Conservation (phyloP, 2,113 vertebrate species). For the Chaetorhynchus papuensis region DNA sequence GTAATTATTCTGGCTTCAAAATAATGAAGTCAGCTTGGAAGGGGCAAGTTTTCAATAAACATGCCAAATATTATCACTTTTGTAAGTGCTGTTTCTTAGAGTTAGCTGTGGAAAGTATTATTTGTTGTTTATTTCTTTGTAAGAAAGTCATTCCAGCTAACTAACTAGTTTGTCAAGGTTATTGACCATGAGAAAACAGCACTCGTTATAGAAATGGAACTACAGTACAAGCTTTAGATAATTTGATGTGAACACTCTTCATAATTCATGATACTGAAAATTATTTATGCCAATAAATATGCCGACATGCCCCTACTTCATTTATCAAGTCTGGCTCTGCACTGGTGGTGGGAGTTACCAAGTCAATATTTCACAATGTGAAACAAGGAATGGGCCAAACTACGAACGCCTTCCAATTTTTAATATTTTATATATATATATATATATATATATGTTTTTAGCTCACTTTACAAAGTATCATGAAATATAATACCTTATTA, state of each 20-base stretch:
- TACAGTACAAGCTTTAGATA: not conserved
- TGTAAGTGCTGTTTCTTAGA: not conserved
- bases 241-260: not conserved
- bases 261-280: not conserved
- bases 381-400: not conserved
- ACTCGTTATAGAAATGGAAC: not conserved
- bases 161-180: constrained; percentile 33
- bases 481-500: not conserved
- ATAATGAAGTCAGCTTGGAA: not conserved
- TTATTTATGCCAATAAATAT: not conserved
- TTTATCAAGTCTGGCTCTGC: not conserved
- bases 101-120: not conserved
- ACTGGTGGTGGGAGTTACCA: not conserved
- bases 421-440: not conserved
- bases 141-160: not conserved
- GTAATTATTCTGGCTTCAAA: constrained; percentile 14
- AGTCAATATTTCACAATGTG: not conserved
- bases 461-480: not conserved
- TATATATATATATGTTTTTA: not conserved
- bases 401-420: not conserved
- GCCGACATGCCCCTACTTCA: not conserved
- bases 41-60: constrained; percentile 1
- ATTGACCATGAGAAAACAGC: not conserved
- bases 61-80: not conserved
- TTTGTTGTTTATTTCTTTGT: not conserved